Evolutionary conservation across 2,888 invertebrate genomes (phyloP).

Genomic region (Caenorhabditis drosophilae): DNA sequence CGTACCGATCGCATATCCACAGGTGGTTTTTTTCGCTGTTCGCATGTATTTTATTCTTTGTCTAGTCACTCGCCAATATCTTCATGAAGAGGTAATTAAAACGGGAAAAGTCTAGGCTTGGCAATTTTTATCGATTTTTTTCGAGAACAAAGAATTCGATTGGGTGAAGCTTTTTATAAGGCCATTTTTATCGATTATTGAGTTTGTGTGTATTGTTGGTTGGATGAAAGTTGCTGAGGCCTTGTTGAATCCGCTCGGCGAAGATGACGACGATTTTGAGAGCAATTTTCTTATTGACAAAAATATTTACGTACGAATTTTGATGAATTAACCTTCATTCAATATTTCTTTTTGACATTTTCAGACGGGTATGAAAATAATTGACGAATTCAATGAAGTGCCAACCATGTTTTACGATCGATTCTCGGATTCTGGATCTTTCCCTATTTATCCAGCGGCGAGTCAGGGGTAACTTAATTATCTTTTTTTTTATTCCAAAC

Average conservation of each 20-base stretch:
- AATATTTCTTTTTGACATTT: neutral
- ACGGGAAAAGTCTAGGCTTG: neutral
- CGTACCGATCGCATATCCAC: slow-evolving; percentile 50
- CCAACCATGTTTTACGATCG: slow-evolving; percentile 39
- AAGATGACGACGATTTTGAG: slow-evolving; percentile 67
- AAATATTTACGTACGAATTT: slow-evolving; percentile 41
- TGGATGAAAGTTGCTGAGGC: slow-evolving; percentile 62
- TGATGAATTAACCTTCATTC: neutral
- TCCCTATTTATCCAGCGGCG: slow-evolving; percentile 39
- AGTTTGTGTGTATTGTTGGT: slow-evolving; percentile 53
- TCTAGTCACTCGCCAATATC: slow-evolving; percentile 46
- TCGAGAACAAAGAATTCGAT: neutral
- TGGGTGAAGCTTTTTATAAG: neutral
- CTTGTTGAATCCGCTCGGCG: slow-evolving; percentile 64
- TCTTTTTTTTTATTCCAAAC: no score
- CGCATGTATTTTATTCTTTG: slow-evolving; percentile 47
- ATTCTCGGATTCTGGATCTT: slow-evolving; percentile 35
- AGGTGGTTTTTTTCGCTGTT: slow-evolving; percentile 54
- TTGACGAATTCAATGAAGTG: slow-evolving; percentile 37
- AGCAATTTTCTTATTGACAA: slow-evolving; percentile 55
- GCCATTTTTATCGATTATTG: slow-evolving; percentile 55
- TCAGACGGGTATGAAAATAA: slow-evolving; percentile 52
- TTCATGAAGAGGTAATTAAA: slow-evolving; percentile 10
- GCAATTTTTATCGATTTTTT: neutral
- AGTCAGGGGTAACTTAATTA: no score